Base-by-base conservation (phyloP, 2,113 vertebrate species). In the Ophthalmolycus amberensis region DNA sequence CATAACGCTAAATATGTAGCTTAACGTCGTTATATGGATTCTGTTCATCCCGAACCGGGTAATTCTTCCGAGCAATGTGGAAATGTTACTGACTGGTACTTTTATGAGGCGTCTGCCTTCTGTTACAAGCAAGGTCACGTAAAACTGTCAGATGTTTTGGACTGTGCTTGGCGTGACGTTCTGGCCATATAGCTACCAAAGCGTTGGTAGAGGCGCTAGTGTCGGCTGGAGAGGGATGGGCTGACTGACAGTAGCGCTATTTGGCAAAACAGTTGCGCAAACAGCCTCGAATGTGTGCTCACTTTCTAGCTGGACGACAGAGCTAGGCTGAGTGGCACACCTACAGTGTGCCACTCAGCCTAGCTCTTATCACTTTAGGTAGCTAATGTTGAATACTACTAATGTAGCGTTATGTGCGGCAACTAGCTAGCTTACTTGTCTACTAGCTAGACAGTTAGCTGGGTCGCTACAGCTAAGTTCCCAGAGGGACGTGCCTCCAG, bases 181-280 rank as follows among this genome's bases (percentile, higher is more conserved):
- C 18, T 65, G 18, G 11, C 40, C 22, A 20, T 58, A 11, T 58
- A 11, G n/a, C 37, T 44, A 65, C 12, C 10, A 64, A 37, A 34
- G 70, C 71, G 37, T 27, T 54, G 1, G 15, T 56, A 27, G 52
- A 8, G 22, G 10, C 7, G 46, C 69, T 32, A 62, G 37, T 54
- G 68, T 9, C 50, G n/a, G 85, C 70, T 75, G 84, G 48, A 32
- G 60, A 86, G 52, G 67, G 78, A 22, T 79, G 67, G 60, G 70
- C 70, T 63, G 65, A 48, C 46, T 78, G 54, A 66, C 77, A 46
- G 15, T 14, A 2, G 67, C 56, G 25, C 14, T 29, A 59, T 59
- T 69, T 20, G 27, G 6, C 42, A 3, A 56, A 71, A 69, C 60
- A 65, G 15, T 40, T 25, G 27, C 37, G 29, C 20, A 29, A n/a